Evolutionary conservation across 2,888 invertebrate genomes (phyloP), one percentile per base, ranked within the genome.

Genomic region (Drosophila ezoana): DNA sequence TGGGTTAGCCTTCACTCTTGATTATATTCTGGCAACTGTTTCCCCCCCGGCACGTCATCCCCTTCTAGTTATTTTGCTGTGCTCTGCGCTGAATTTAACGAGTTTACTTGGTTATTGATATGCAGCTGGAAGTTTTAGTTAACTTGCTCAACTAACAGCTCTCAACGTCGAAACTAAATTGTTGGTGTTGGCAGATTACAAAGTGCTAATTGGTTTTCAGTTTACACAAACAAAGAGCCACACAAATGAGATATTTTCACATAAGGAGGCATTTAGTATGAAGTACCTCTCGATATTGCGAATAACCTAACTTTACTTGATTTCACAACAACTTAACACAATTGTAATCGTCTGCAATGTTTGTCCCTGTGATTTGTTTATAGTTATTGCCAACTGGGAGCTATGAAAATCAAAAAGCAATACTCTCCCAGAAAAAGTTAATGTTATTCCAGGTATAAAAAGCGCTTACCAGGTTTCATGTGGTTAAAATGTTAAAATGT

Each of bases 101-200:
- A 83, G 83, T 77, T 80, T 81, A 67, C 65, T 70, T 43, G 20
- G 64, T 69, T 83, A 79, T 81, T 69, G 83, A 80, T 76, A 79
- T 72, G 80, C 72, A 72, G 65, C 44, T 65, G 72, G 72, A 79
- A 76, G 76, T 53, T 49, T 51, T 28, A 70, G 57, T 63, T 59
- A 58, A 72, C 43, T 37, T 49, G 33, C 16, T 38, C 37, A 38
- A 14, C 69, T 67, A 67, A 41, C 32, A 40, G 68, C 35, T 13
- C 47, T 67, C 35, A n/a, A 47, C 28, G 32, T 56, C 13, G n/a
- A 67, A 43, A 14, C 41, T 44, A 57, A 59, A 16, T 45, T 40
- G 35, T 45, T 45, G 10, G 18, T 68, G 40, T 45, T 41, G 41
- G 43, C 53, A 16, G 20, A 35, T 37, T 38, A 41, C 28, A 45